Conservation (phyloP, 2,113 vertebrate genomes). For the Grantiella picta region DNA sequence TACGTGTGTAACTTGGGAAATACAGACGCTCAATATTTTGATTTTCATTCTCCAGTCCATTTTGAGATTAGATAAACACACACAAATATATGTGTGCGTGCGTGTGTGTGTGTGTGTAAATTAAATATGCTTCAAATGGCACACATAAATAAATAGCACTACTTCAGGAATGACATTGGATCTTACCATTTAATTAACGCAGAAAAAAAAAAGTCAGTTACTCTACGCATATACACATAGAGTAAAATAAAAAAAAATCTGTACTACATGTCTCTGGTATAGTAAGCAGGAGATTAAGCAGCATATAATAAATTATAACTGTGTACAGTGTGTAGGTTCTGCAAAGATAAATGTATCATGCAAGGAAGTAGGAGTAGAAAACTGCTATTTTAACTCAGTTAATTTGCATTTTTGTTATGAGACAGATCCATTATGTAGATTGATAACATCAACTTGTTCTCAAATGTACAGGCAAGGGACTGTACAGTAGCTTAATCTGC, state of each 20-base stretch:
- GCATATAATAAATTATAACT: not conserved
- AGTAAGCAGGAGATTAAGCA: not conserved
- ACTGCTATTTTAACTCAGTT: not conserved
- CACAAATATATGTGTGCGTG: rapidly evolving
- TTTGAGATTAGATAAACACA: not conserved
- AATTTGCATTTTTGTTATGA: slow-evolving; percentile 5
- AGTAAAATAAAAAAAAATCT: not conserved
- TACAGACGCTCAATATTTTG: not conserved
- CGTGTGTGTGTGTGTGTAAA: not conserved
- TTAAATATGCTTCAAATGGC: not conserved
- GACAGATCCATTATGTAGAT: not conserved
- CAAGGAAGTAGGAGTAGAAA: not conserved
- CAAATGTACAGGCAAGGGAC: not conserved
- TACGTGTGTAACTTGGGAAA: not conserved
- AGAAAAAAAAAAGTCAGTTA: not conserved
- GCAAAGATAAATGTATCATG: not conserved
- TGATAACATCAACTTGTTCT: not conserved
- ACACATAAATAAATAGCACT: not conserved
- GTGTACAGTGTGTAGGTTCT: not conserved
- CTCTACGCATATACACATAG: not conserved
- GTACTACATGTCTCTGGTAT: not conserved
- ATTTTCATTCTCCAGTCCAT: not conserved
- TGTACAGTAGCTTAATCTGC: not conserved
- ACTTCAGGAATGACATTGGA: not conserved
- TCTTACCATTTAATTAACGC: not conserved